Conservation (phyloP, 2,888 invertebrate species). For the Trichopria drosophilae region DNA sequence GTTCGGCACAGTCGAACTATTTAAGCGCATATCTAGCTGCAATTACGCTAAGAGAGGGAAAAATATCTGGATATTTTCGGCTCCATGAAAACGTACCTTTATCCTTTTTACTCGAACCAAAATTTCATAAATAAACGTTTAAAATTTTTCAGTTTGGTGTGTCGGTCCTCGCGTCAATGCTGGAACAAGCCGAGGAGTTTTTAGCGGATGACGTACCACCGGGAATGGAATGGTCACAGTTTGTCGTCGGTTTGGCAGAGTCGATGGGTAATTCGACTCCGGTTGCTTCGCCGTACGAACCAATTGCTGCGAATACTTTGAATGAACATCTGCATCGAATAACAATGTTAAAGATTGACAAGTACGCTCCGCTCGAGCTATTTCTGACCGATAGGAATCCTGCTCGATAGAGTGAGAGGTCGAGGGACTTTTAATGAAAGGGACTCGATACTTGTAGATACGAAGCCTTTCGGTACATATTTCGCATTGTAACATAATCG, state of each 20-base stretch:
- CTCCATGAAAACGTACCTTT: no score
- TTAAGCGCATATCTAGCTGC: no score
- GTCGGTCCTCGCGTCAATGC: constrained; percentile 61
- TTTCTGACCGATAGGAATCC: constrained; percentile 52
- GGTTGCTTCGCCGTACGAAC: constrained; percentile 48
- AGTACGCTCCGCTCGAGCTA: constrained; percentile 48
- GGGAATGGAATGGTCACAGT: constrained; percentile 49
- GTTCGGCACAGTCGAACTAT: no score
- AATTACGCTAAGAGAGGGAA: no score
- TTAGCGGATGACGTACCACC: constrained; percentile 49
- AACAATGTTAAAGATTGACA: constrained; percentile 44
- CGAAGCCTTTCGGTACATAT: no score
- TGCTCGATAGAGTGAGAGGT: constrained; percentile 44
- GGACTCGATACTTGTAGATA: no score
- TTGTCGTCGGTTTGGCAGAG: constrained; percentile 46
- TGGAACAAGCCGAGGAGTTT: constrained; percentile 61
- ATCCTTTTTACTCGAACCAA: neutral
- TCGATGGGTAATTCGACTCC: constrained; percentile 41
- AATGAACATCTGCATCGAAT: constrained; percentile 50
- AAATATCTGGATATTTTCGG: no score
- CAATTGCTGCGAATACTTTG: constrained; percentile 47
- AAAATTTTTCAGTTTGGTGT: constrained; percentile 64
- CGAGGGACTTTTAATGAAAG: no score
- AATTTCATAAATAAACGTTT: constrained; percentile 19
- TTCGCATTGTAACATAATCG: no score